phyloP scores from a whole-genome alignment of 2,113 vertebrate species.

The Theristicus caerulescens region DNA sequence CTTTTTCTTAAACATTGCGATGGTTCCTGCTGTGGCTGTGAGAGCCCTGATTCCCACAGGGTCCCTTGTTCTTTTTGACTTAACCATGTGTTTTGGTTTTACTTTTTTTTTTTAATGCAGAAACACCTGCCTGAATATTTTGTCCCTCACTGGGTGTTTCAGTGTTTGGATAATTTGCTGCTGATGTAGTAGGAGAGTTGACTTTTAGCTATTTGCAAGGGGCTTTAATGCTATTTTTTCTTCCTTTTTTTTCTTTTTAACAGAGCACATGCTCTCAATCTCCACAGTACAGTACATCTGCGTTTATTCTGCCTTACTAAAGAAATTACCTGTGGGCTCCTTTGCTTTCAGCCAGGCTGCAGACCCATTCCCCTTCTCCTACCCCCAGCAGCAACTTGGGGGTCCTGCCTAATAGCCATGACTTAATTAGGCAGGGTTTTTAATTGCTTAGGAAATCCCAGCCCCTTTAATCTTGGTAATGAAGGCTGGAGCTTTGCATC shows the following conservation, averaged over 20 bases:
- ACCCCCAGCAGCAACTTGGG: neutral
- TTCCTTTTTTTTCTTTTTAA: neutral
- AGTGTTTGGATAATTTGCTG: neutral
- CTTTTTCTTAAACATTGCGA: neutral
- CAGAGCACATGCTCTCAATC: accelerated
- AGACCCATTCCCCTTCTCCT: neutral
- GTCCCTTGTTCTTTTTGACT: neutral
- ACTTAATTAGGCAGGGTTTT: conserved; percentile 36
- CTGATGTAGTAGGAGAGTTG: neutral
- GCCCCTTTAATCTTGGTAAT: conserved; percentile 19
- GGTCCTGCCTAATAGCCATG: neutral
- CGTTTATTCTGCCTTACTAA: neutral
- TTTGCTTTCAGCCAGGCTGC: neutral
- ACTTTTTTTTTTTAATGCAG: neutral
- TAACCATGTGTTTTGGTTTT: neutral
- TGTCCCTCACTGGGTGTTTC: neutral
- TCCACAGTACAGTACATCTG: neutral
- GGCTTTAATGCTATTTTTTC: neutral
- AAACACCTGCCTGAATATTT: neutral
- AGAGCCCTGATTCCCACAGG: neutral
- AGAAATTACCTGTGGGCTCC: neutral
- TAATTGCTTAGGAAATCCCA: conserved; percentile 48
- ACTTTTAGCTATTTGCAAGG: neutral
- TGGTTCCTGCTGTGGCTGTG: neutral
- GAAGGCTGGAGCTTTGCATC: conserved; percentile 21